Conservation (phyloP, 2,113 vertebrate species). For the Catharus minimus region DNA sequence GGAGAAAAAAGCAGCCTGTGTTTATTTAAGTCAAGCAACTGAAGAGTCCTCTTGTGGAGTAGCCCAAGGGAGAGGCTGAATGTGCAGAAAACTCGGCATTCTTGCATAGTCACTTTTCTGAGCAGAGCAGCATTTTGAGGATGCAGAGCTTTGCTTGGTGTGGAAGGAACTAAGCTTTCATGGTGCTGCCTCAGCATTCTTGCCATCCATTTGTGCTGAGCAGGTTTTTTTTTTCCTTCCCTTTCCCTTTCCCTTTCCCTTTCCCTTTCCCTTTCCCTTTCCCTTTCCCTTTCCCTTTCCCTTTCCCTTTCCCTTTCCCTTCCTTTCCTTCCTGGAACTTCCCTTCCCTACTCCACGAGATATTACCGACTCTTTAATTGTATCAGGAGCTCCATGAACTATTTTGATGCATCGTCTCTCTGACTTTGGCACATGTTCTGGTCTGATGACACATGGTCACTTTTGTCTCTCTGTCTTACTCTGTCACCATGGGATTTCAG, state of each 20-base stretch:
- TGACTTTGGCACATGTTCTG: slow-evolving; percentile 9
- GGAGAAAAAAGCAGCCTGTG: neutral
- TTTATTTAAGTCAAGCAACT: slow-evolving; percentile 7
- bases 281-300: too few species aligned
- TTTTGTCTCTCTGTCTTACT: slow-evolving; percentile 51
- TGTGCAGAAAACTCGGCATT: neutral
- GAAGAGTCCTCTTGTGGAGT: neutral
- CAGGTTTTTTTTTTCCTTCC: neutral
- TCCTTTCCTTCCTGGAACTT: neutral
- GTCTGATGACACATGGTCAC: slow-evolving; percentile 51
- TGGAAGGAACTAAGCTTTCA: slow-evolving; percentile 34
- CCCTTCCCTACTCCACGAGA: neutral
- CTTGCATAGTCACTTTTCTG: slow-evolving; percentile 25
- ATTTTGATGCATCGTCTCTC: slow-evolving; percentile 47
- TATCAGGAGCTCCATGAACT: neutral
- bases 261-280: neutral
- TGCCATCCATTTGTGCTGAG: neutral
- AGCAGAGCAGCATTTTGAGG: slow-evolving; percentile 9
- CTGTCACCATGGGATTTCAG: slow-evolving; percentile 57
- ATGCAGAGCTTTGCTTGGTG: neutral
- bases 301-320: neutral
- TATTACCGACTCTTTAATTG: slow-evolving; percentile 52
- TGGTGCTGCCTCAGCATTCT: slow-evolving; percentile 36
- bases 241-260: neutral
- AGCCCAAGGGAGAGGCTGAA: neutral